A percentile compares a stretch with the other conserved stretches of the same genome.
phyloP scores from a whole-genome alignment of 2,888 invertebrate genomes.

The Cyaniris semiargus region DNA sequence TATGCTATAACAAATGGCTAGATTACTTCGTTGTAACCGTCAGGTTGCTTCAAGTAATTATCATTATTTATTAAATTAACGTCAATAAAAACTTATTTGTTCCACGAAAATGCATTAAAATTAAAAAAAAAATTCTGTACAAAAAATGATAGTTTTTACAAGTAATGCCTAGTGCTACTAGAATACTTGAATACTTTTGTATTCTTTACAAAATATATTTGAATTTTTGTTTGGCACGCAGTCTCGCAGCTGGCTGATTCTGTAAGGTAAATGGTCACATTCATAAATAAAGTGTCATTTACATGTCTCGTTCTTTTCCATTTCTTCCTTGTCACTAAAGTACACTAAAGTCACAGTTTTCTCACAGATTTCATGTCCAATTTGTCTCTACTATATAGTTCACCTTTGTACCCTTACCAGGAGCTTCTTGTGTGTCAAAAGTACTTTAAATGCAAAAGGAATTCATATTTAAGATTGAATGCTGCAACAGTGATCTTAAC shows the following conservation, averaged over 20 bases:
- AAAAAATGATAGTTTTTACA: neutral
- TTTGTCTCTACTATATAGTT: slow-evolving; percentile 40
- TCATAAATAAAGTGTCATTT: slow-evolving; percentile 57
- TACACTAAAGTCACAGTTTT: slow-evolving; percentile 49
- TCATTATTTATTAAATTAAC: neutral
- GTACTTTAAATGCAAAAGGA: slow-evolving; percentile 27
- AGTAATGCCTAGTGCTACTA: neutral
- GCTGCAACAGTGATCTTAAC: neutral
- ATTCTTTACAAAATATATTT: slow-evolving; percentile 19
- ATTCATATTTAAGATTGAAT: neutral
- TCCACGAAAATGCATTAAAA: neutral
- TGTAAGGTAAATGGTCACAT: slow-evolving; percentile 74
- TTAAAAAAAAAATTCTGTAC: neutral
- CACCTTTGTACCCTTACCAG: slow-evolving; percentile 33
- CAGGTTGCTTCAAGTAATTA: neutral
- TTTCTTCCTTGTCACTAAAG: slow-evolving; percentile 50
- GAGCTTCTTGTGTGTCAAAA: slow-evolving; percentile 23
- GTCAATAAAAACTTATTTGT: slow-evolving; percentile 2
- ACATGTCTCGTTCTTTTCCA: slow-evolving; percentile 47
- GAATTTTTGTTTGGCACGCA: slow-evolving; percentile 59
- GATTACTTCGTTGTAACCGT: neutral
- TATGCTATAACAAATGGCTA: neutral
- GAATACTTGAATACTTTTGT: neutral
- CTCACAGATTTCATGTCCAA: slow-evolving; percentile 50
- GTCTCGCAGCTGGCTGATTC: slow-evolving; percentile 60